Evolutionary conservation across 2,113 vertebrate species (phyloP).

Genomic region (Sylvilagus bachmani): DNA sequence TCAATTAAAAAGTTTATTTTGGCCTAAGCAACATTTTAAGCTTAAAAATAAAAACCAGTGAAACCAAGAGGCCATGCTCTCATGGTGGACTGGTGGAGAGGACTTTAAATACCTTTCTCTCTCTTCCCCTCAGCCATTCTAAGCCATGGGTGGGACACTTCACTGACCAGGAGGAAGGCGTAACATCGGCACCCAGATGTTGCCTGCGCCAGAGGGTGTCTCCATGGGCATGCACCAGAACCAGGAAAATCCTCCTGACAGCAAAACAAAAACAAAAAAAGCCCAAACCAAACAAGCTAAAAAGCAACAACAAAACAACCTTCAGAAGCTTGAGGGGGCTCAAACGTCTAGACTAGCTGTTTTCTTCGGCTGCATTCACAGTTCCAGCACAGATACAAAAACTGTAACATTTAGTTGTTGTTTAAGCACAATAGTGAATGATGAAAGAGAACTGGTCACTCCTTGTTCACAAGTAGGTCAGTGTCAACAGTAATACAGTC

Average conservation of each 20-base stretch:
- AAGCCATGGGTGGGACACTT: background rate
- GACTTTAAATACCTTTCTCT: background rate
- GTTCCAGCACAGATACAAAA: constrained; percentile 30
- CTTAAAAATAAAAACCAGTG: constrained; percentile 63
- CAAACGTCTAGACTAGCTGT: background rate
- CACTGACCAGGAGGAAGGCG: background rate
- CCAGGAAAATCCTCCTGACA: background rate
- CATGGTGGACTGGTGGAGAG: background rate
- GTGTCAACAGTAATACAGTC: background rate
- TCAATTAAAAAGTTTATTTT: constrained; percentile 55
- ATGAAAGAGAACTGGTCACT: background rate
- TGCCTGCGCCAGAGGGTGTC: background rate
- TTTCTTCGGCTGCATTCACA: constrained; percentile 8
- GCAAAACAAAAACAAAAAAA: background rate
- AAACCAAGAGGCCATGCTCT: constrained; percentile 26
- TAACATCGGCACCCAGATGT: background rate
- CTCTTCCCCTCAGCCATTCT: background rate
- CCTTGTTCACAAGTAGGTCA: constrained; percentile 38
- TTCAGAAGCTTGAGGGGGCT: background rate
- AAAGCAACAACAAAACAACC: background rate
- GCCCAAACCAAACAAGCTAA: constrained; percentile 17
- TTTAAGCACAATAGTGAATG: constrained; percentile 56
- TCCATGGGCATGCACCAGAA: background rate
- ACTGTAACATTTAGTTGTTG: constrained; percentile 23
- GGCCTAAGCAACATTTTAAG: constrained; percentile 9